These are phyloP conservation scores for Unio pictorum DNA, from an alignment of 2,888 invertebrate species.

Conservation along the genomic window DNA sequence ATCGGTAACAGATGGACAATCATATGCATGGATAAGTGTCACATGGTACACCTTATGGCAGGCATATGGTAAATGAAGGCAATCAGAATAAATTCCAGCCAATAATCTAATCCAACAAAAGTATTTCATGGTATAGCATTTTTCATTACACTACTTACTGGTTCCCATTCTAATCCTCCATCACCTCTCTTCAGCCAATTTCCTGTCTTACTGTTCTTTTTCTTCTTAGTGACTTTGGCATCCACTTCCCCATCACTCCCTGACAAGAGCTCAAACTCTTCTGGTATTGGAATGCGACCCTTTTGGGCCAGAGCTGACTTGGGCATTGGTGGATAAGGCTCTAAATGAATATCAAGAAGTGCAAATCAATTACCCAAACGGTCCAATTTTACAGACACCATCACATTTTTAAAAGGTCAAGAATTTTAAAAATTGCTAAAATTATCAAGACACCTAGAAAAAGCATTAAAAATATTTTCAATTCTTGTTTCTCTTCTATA, in stretches of 20 bases:
- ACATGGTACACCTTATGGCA: too few relatives aligned
- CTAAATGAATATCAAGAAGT: slow-evolving; percentile 23
- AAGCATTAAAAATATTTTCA: too few relatives aligned
- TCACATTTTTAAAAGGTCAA: too few relatives aligned
- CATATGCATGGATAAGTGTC: too few relatives aligned
- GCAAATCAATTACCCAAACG: neutral
- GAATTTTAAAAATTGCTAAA: too few relatives aligned
- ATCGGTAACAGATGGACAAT: too few relatives aligned
- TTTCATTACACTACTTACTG: slow-evolving; percentile 41
- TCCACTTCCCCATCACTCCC: neutral
- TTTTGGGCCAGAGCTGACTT: slow-evolving; percentile 57
- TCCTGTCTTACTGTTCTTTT: slow-evolving; percentile 32
- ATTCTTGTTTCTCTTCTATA: too few relatives aligned
- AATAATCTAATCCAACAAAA: neutral
- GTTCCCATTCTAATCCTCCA: slow-evolving; percentile 62
- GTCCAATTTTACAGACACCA: too few relatives aligned
- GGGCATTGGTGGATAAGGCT: slow-evolving; percentile 66
- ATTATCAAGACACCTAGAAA: too few relatives aligned
- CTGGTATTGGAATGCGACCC: slow-evolving; percentile 54
- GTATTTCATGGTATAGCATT: neutral
- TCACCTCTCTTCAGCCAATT: slow-evolving; percentile 32
- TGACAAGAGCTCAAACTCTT: slow-evolving; percentile 40
- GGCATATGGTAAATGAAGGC: too few relatives aligned
- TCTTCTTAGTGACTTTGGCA: slow-evolving; percentile 16
- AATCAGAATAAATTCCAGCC: too few relatives aligned